Base-by-base conservation (phyloP, 1,140 invertebrate species). In the Andrena cerasifolii region DNA sequence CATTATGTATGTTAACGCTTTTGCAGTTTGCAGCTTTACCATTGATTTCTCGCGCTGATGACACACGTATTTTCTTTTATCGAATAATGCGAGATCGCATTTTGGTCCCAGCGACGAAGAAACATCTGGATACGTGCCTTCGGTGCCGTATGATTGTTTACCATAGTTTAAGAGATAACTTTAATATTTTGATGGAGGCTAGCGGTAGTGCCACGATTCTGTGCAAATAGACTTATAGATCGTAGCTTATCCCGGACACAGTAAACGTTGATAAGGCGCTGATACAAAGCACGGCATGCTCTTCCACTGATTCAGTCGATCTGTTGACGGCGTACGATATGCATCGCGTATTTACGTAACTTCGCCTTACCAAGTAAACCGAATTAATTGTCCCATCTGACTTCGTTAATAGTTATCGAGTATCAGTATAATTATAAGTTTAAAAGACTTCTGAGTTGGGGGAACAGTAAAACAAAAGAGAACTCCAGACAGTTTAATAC, bases 251-350 rank as follows among this genome's bases (percentile, higher is more conserved):
- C 58, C 61, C 67, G 7, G 12, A 14, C 56, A 73, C 33, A 82
- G 65, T 65, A 72, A 65, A 78, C 45, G 12, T 76, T 82, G 85
- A 86, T 86, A 86, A 86, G 74, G 54, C 65, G 33, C 63, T 78
- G 81, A 85, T 86, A 86, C 73, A 78, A 83, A 78, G 56, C 61
- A 21, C 49, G 33, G 53, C 58, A 77, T 74, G 62, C 56, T 82
- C 76, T 45, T 78, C 36, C 47, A 45, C 54, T 49, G 76, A 83
- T 75, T 81, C 86, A 87, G 86, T 87, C 59, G 66, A 82, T 84
- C 78, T 75, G 78, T 84, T 58, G 86, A 67, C 65, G n/a, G 78
- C 72, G 76, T 53, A 59, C 79, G 70, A 79, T 78, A 70, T 72
- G 47, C 67, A 78, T 84, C 79, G 47, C 36, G 51, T 49, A 54